These are phyloP conservation scores for Paraplagusia blochii DNA, from an alignment of 2,113 vertebrate species.

Conservation along the genomic window DNA sequence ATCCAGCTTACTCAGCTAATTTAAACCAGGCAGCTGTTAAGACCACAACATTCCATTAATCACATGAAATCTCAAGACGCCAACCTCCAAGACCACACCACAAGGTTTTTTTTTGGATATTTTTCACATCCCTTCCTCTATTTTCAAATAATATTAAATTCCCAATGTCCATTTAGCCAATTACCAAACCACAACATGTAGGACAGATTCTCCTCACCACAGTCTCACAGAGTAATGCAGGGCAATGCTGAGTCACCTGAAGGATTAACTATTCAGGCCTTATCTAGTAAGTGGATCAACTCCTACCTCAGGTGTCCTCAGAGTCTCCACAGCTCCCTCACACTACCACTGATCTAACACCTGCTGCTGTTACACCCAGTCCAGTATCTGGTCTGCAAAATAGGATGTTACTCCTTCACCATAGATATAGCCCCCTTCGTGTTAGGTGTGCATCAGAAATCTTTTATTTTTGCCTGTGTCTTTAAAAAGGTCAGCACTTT, in stretches of 20 bases:
- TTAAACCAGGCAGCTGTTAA: slow-evolving; percentile 22
- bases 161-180: neutral
- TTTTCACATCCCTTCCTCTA: too few species aligned
- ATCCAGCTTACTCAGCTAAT: slow-evolving; percentile 2
- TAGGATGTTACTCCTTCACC: too few species aligned
- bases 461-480: too few species aligned
- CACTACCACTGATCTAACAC: slow-evolving; percentile 21
- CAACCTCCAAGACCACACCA: slow-evolving; percentile 2
- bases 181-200: slow-evolving; percentile 6
- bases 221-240: slow-evolving; percentile 25
- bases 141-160: too few species aligned
- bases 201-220: slow-evolving; percentile 21
- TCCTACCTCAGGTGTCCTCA: slow-evolving; percentile 45
- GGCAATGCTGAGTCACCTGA: slow-evolving; percentile 27
- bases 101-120: too few species aligned
- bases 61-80: slow-evolving; percentile 21
- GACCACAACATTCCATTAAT: slow-evolving; percentile 29
- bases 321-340: slow-evolving; percentile 22
- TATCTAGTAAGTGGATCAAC: slow-evolving; percentile 53
- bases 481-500: too few species aligned
- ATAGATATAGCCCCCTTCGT: too few species aligned
- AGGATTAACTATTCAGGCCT: slow-evolving; percentile 52
- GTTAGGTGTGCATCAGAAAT: too few species aligned
- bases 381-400: neutral
- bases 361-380: neutral